Conservation (phyloP, 2,797 vertebrate genomes). For the Epinephelus coioides region DNA sequence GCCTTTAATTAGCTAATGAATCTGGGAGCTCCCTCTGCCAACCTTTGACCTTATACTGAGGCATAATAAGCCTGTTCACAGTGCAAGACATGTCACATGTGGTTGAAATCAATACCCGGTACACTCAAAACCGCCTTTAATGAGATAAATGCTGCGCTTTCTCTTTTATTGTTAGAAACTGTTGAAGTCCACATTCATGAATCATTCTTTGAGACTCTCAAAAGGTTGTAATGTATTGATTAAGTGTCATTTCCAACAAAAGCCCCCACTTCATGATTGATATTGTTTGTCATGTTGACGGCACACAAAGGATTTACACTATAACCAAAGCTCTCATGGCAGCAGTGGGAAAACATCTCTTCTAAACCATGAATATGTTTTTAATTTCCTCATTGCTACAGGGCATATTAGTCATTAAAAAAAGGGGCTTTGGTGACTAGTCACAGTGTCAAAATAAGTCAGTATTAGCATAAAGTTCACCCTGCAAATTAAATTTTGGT, state of each 20-base stretch:
- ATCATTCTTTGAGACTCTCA: conserved; percentile 43
- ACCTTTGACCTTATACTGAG: conserved; percentile 72
- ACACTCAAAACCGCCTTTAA: conserved; percentile 61
- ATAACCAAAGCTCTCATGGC: conserved; percentile 4
- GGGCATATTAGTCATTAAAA: background rate
- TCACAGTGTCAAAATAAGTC: background rate
- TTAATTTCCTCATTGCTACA: background rate
- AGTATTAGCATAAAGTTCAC: conserved; percentile 21
- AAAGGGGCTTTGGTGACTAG: background rate
- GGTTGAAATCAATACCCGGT: conserved; percentile 64
- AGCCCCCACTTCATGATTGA: conserved; percentile 32
- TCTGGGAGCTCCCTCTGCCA: conserved; percentile 52
- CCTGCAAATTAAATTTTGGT: conserved; percentile 2
- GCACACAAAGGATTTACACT: conserved; percentile 30
- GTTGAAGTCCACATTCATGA: conserved; percentile 37
- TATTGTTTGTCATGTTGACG: conserved; percentile 22
- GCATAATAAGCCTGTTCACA: conserved; percentile 60
- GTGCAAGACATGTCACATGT: conserved; percentile 54
- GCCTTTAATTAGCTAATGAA: conserved; percentile 81
- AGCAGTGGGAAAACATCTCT: conserved; percentile 3
- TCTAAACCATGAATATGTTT: background rate
- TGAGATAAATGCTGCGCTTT: conserved; percentile 56
- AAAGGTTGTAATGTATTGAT: conserved; percentile 47
- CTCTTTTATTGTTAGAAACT: conserved; percentile 39
- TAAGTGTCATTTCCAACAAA: conserved; percentile 41